Base-by-base conservation (phyloP, 2,888 invertebrate genomes). In the Ophion slaviceki region DNA sequence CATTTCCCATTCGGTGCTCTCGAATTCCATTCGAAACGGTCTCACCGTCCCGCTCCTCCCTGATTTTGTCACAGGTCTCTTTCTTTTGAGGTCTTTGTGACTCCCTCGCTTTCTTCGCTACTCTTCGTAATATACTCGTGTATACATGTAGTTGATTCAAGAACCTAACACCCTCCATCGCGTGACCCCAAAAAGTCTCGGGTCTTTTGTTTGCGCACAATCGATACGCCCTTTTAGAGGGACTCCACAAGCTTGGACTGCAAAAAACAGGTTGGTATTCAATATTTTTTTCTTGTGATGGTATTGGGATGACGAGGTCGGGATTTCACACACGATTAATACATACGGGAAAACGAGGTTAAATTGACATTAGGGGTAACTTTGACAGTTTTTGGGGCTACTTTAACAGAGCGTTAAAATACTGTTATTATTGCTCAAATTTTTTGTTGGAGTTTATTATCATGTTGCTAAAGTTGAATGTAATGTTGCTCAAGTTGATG, bases 11-110 rank as follows among this genome's bases (percentile, higher is more conserved):
- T 53, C n/a, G 53, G 80, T 28, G 57, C 80, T 20, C 53, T 70
- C 62, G 53, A 71, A 64, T 32, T 40, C 57, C 79, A 57, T 68
- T 68, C 53, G 17, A 53, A 53, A 53, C 53, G 53, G 53, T 17
- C 17, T 53, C 53, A 2, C 2, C 14, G 17, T 53, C 53, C 53
- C 53, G 5, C 17, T 17, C 53, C 5, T 53, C 5, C 2, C 53
- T 53, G 53, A 53, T 53, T 53, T 53, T 53, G 17, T 53, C 53
- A 4, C 53, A 4, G 53, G 53, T 53, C 14, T 14, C 17, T 17
- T 17, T 53, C 14, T 53, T 53, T 53, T 17, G 53, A 53, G 17
- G 53, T 53, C 53, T 53, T 53, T 53, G 53, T 53, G 28, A 32
- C 10, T 64, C 32, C 64, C 64, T 64, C 64, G 11, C 36, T 32